A percentile compares a stretch with the other conserved stretches of the same genome.
These are phyloP conservation scores for Embidobia sp. DNA, from an alignment of 2,888 invertebrate species.

Conservation along the genomic window DNA sequence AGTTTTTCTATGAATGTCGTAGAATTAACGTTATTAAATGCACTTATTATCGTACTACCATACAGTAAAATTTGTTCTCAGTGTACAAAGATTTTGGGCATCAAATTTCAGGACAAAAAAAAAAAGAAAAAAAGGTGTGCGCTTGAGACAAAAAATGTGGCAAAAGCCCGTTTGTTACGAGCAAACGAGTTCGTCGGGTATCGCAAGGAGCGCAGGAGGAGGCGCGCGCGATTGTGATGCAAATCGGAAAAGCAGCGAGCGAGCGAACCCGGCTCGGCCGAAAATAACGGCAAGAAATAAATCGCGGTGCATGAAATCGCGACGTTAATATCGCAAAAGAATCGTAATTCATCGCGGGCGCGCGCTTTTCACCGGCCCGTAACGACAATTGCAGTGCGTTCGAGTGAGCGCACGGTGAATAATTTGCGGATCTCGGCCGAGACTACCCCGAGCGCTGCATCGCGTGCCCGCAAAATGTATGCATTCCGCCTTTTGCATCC, in stretches of 20 bases:
- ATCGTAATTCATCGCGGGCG: constrained; percentile 43
- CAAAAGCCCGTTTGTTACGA: too few species aligned
- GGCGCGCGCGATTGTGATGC: constrained; percentile 29
- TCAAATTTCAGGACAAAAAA: too few species aligned
- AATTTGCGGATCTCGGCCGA: constrained; percentile 33
- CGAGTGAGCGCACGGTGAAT: constrained; percentile 41
- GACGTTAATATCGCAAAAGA: constrained; percentile 46
- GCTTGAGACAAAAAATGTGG: too few species aligned
- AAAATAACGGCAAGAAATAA: constrained; percentile 26
- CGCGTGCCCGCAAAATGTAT: constrained; percentile 42
- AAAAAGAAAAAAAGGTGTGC: too few species aligned
- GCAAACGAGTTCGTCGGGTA: too few species aligned
- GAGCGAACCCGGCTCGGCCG: too few species aligned
- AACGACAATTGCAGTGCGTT: constrained; percentile 48
- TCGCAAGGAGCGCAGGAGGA: too few species aligned
- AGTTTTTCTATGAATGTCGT: too few species aligned
- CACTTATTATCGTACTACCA: too few species aligned
- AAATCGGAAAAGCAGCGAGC: constrained; percentile 16
- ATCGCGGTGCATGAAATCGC: constrained; percentile 21
- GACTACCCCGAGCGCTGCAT: constrained; percentile 18
- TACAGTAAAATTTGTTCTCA: too few species aligned
- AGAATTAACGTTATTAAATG: too few species aligned
- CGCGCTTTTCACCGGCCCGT: constrained; percentile 18
- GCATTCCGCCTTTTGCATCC: constrained; percentile 44
- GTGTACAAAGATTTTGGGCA: too few species aligned